These are phyloP conservation scores for Glossophaga mutica DNA, from an alignment of 2,797 vertebrate genomes.

Conservation along the genomic window DNA sequence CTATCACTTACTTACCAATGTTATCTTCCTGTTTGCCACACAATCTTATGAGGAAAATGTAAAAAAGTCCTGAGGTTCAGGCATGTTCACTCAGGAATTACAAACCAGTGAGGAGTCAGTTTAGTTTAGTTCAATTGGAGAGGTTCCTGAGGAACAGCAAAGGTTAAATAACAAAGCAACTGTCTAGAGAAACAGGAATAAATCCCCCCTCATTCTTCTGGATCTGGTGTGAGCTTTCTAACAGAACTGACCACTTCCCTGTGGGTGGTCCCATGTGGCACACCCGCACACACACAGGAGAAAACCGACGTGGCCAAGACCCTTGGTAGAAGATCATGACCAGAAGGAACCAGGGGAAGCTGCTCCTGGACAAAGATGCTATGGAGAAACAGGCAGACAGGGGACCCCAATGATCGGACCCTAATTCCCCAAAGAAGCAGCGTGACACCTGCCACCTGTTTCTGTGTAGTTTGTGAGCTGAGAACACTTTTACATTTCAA, in stretches of 20 bases:
- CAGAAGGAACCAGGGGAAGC: not conserved
- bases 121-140: conserved; percentile 33
- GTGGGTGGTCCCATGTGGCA: accelerated
- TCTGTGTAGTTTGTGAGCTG: not conserved
- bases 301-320: not conserved
- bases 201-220: not conserved
- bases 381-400: not conserved
- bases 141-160: conserved; percentile 26
- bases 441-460: not conserved
- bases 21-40: not conserved
- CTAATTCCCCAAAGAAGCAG: not conserved
- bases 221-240: not conserved
- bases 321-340: not conserved
- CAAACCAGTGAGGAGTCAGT: not conserved
- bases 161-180: not conserved
- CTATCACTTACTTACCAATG: not conserved
- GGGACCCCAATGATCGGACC: not conserved
- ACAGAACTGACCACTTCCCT: not conserved
- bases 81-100: not conserved
- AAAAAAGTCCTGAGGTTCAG: not conserved
- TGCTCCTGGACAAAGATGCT: not conserved
- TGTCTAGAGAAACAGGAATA: not conserved
- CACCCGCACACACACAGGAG: accelerated
- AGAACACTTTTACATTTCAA: conserved; percentile 23
- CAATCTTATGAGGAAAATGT: not conserved